phyloP scores from a whole-genome alignment of 35 echinoderm and acorn worm species.

The Lytechinus variegatus region DNA sequence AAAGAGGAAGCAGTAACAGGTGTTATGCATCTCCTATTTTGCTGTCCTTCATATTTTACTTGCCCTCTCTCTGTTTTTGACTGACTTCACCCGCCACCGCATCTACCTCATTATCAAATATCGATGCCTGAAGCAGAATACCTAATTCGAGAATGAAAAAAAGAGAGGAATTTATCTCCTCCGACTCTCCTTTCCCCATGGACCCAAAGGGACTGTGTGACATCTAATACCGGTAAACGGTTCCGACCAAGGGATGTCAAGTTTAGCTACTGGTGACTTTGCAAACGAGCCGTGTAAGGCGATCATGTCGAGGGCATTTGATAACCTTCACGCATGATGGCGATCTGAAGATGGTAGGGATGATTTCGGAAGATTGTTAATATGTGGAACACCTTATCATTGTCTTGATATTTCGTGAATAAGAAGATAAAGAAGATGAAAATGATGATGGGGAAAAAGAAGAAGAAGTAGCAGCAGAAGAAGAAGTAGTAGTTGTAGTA shows the following conservation, averaged over 20 bases:
- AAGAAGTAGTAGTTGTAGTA: no score
- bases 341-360: not conserved
- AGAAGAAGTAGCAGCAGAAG: not conserved
- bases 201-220: not conserved
- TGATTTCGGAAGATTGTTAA: not conserved
- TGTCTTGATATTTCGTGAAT: not conserved
- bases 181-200: not conserved
- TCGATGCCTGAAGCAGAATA: not conserved
- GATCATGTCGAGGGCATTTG: not conserved
- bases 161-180: not conserved
- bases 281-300: not conserved
- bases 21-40: not conserved
- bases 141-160: not conserved
- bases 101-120: constrained; percentile 20
- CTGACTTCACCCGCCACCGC: not conserved
- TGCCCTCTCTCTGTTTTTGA: not conserved
- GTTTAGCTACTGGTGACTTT: not conserved
- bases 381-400: not conserved
- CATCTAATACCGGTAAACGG: not conserved
- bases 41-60: not conserved
- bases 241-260: not conserved
- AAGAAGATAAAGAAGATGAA: not conserved
- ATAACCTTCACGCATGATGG: not conserved
- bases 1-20: not conserved
- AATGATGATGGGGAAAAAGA: not conserved